Percentiles rank a stretch among this genome's conserved stretches.
These are phyloP conservation scores for Pachyseris speciosa DNA, from an alignment of 64 coral and sea anemone genomes.

Conservation along the genomic window DNA sequence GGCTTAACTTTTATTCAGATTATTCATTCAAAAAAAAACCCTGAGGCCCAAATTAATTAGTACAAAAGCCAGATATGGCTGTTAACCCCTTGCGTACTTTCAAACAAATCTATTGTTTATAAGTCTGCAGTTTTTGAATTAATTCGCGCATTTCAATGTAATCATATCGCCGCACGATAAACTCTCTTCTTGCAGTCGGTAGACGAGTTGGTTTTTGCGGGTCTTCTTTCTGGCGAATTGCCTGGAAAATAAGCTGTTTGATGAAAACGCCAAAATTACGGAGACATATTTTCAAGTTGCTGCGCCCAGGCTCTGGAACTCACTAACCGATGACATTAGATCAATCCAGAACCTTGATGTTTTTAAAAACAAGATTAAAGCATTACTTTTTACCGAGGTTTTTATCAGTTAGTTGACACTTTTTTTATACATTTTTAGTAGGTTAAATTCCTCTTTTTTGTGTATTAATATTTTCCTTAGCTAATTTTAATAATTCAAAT, in stretches of 20 bases:
- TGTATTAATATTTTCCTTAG: no score
- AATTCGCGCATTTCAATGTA: background rate
- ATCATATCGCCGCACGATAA: slow-evolving; percentile 22
- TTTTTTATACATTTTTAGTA: no score
- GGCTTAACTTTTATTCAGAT: background rate
- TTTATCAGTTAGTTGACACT: no score
- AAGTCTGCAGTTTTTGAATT: slow-evolving; percentile 1
- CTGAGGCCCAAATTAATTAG: background rate
- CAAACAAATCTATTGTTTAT: background rate
- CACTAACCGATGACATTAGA: no score
- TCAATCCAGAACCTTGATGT: no score
- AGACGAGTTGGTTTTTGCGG: background rate
- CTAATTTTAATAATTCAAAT: no score
- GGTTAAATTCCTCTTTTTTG: no score
- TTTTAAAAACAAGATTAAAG: no score
- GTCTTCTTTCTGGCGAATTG: background rate
- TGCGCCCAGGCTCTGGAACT: background rate
- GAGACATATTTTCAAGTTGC: background rate
- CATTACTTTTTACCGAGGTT: no score
- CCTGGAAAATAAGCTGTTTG: no score
- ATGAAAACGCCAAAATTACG: no score
- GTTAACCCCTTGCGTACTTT: background rate
- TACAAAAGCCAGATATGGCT: background rate
- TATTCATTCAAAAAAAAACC: background rate
- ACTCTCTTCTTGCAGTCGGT: background rate